Conservation (phyloP, 2,113 vertebrate genomes). For the Microtus montanus region DNA sequence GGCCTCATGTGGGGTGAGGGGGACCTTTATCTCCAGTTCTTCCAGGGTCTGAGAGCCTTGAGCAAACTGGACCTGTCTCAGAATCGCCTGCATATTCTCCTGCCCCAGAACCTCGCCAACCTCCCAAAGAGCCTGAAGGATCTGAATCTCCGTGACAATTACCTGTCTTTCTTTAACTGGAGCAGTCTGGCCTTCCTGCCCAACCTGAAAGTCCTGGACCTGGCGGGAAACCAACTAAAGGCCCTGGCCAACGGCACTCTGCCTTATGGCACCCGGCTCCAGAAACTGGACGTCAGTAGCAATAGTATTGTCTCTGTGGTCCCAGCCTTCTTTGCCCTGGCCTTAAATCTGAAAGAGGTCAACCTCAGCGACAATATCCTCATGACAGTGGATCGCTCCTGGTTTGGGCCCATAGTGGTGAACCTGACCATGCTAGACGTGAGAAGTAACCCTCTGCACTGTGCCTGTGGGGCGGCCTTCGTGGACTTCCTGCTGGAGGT, state of each 20-base stretch:
- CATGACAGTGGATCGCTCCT: slow-evolving; percentile 81
- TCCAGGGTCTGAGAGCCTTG: slow-evolving; percentile 65
- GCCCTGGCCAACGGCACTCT: slow-evolving; percentile 56
- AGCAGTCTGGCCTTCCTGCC: slow-evolving; percentile 65
- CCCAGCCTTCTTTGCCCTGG: slow-evolving; percentile 64
- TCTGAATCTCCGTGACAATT: slow-evolving; percentile 68
- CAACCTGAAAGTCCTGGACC: slow-evolving; percentile 63
- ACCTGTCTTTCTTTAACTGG: slow-evolving; percentile 79
- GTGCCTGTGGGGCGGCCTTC: slow-evolving; percentile 88
- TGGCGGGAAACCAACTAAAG: slow-evolving; percentile 72
- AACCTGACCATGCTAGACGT: slow-evolving; percentile 83
- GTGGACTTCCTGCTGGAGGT: slow-evolving; percentile 86
- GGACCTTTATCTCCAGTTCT: slow-evolving; percentile 78
- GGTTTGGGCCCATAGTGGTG: slow-evolving; percentile 79
- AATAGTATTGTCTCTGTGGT: slow-evolving; percentile 65
- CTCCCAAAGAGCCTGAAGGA: slow-evolving; percentile 63
- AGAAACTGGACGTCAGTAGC: slow-evolving; percentile 60
- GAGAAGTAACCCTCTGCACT: slow-evolving; percentile 88
- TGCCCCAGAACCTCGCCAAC: slow-evolving; percentile 4
- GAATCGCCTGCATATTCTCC: slow-evolving; percentile 69
- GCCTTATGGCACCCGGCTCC: not conserved
- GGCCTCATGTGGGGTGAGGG: slow-evolving; percentile 72
- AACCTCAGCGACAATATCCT: slow-evolving; percentile 89
- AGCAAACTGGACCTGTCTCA: slow-evolving; percentile 71
- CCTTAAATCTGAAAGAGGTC: slow-evolving; percentile 59